These are phyloP conservation scores for Celastrina argiolus DNA, from an alignment of 2,888 invertebrate genomes.

Conservation along the genomic window DNA sequence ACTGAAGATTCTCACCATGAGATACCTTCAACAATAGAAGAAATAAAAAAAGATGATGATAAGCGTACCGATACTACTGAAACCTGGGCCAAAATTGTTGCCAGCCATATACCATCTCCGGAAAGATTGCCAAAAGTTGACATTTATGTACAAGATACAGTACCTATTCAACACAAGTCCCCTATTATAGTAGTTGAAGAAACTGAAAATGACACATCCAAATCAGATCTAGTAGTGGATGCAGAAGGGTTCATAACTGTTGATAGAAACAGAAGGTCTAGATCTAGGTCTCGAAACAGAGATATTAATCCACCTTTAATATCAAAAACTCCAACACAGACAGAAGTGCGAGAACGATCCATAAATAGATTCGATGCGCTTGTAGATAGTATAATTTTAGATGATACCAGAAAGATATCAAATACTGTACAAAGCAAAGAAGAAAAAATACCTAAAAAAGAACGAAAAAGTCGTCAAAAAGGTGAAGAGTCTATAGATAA, in stretches of 20 bases:
- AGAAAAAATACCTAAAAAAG: conserved; percentile 42
- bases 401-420: conserved; percentile 40
- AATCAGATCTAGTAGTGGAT: conserved; percentile 50
- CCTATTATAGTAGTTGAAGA: conserved; percentile 63
- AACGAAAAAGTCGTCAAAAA: conserved; percentile 47
- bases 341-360: conserved; percentile 49
- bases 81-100: conserved; percentile 69
- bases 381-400: conserved; percentile 46
- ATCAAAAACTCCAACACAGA: conserved; percentile 41
- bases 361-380: conserved; percentile 61
- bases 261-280: conserved; percentile 66
- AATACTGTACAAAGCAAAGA: conserved; percentile 42
- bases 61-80: conserved; percentile 37
- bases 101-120: conserved; percentile 52
- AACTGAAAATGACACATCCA: conserved; percentile 45
- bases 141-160: conserved; percentile 30
- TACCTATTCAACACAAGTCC: conserved; percentile 38
- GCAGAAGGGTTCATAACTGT: conserved; percentile 71
- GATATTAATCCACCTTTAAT: conserved; percentile 53
- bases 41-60: conserved; percentile 28
- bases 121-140: conserved; percentile 48
- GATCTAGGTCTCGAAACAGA: conserved; percentile 79
- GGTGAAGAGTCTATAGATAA: conserved; percentile 46
- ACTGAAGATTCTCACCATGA: conserved; percentile 28
- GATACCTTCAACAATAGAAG: conserved; percentile 31